phyloP scores from a whole-genome alignment of 2,113 vertebrate species.

The Hippocampus comes region DNA sequence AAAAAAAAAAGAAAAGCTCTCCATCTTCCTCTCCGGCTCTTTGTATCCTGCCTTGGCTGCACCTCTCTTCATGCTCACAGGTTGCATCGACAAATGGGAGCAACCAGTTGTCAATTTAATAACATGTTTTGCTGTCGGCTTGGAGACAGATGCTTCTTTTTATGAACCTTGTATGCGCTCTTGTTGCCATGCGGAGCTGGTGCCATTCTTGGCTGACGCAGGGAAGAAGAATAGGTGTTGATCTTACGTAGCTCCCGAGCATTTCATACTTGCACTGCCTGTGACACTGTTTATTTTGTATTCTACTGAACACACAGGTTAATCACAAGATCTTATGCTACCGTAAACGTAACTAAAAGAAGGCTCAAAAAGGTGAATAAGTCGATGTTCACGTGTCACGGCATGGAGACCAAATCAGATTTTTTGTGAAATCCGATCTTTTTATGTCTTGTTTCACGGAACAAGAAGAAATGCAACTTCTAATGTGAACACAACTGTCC shows the following conservation, averaged over 20 bases:
- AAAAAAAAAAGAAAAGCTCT: constrained; percentile 35
- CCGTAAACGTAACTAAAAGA: too few species aligned
- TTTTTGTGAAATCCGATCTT: too few species aligned
- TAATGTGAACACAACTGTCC: too few species aligned
- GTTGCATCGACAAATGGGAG: constrained; percentile 47
- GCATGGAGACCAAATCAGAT: too few species aligned
- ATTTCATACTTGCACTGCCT: constrained; percentile 44
- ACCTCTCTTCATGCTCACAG: constrained; percentile 22
- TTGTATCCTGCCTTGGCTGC: constrained; percentile 28
- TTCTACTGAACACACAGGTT: too few species aligned
- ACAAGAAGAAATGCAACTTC: too few species aligned
- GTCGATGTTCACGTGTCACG: too few species aligned
- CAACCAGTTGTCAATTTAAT: constrained; percentile 74
- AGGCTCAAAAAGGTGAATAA: too few species aligned
- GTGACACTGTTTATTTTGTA: too few species aligned
- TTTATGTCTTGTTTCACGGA: too few species aligned
- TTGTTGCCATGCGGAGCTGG: constrained; percentile 51
- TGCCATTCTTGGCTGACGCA: constrained; percentile 26
- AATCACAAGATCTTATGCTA: too few species aligned
- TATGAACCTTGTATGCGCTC: constrained; percentile 63
- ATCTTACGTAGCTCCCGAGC: constrained; percentile 37
- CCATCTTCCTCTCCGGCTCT: constrained; percentile 30
- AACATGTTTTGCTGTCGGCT: constrained; percentile 46
- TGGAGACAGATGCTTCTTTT: constrained; percentile 49
- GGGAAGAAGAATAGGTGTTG: constrained; percentile 23